Percentiles rank a stretch among this genome's conserved stretches.
phyloP scores from a whole-genome alignment of 2,888 invertebrate genomes.

The Dynastes hyllus region DNA sequence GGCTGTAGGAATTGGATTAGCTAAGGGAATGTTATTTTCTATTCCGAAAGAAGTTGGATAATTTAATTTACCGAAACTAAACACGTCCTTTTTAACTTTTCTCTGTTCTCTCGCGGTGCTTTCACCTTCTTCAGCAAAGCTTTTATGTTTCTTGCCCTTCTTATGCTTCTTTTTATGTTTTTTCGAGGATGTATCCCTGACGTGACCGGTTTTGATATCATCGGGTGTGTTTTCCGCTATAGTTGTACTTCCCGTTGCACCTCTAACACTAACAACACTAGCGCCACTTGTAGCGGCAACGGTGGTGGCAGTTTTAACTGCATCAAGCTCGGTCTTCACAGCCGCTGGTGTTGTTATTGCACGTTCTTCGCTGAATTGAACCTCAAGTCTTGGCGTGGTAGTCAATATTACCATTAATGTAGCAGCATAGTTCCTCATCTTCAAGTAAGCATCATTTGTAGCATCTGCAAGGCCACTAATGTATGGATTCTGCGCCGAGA shows the following conservation, averaged over 20 bases:
- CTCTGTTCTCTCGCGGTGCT: neutral
- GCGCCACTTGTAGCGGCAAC: too few species aligned
- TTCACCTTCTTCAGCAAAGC: neutral
- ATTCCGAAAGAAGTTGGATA: slow-evolving; percentile 1
- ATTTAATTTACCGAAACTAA: neutral
- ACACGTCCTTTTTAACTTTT: slow-evolving; percentile 43
- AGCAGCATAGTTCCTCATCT: slow-evolving; percentile 59
- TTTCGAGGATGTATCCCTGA: slow-evolving; percentile 1
- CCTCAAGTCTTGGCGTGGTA: slow-evolving; percentile 25
- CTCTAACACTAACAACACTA: neutral
- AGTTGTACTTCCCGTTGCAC: neutral
- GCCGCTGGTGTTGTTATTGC: neutral
- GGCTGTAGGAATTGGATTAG: neutral
- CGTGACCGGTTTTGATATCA: neutral
- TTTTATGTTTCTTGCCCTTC: slow-evolving; percentile 7
- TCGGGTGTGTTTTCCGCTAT: neutral
- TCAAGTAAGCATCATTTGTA: slow-evolving; percentile 56
- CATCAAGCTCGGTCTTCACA: neutral
- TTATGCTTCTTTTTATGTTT: neutral
- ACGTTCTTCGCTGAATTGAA: neutral
- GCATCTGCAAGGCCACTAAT: slow-evolving; percentile 56
- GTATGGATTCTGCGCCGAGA: slow-evolving; percentile 52
- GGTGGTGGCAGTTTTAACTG: too few species aligned
- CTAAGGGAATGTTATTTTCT: neutral
- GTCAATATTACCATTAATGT: slow-evolving; percentile 57